Evolutionary conservation across 1,140 invertebrate genomes (phyloP).

Genomic region (Drosophila pruinosa): DNA sequence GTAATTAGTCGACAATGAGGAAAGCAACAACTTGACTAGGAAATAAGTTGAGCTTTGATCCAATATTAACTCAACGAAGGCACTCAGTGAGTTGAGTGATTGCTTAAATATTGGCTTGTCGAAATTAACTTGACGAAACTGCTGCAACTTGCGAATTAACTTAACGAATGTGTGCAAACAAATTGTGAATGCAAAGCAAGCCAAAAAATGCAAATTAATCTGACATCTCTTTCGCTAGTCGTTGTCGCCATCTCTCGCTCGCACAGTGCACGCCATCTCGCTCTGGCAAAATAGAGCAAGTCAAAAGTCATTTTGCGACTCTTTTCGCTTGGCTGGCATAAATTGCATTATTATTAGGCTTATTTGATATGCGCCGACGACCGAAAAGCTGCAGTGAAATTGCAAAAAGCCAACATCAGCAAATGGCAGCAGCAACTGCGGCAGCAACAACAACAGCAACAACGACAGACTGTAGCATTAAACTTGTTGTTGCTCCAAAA

Average conservation of each 20-base stretch:
- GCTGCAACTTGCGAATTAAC: neutral
- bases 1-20: no score
- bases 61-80: neutral
- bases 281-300: constrained; percentile 47
- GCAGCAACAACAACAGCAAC: constrained; percentile 27
- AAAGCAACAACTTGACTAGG: no score
- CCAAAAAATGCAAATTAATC: neutral
- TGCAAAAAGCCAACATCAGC: constrained; percentile 54
- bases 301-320: constrained; percentile 53
- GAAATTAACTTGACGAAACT: neutral
- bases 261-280: neutral
- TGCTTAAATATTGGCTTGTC: neutral
- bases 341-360: constrained; percentile 80
- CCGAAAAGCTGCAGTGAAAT: constrained; percentile 69
- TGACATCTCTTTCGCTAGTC: neutral
- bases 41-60: neutral
- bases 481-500: constrained; percentile 72
- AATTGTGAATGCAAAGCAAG: neutral
- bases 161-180: neutral
- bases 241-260: neutral
- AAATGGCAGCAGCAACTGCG: constrained; percentile 30
- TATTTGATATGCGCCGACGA: constrained; percentile 77
- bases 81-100: neutral
- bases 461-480: constrained; percentile 43
- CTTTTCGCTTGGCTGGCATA: constrained; percentile 63